Evolutionary conservation across 2,888 invertebrate genomes (phyloP), one percentile per base, ranked within the genome.

Genomic region (Polyommatus iphigenia): DNA sequence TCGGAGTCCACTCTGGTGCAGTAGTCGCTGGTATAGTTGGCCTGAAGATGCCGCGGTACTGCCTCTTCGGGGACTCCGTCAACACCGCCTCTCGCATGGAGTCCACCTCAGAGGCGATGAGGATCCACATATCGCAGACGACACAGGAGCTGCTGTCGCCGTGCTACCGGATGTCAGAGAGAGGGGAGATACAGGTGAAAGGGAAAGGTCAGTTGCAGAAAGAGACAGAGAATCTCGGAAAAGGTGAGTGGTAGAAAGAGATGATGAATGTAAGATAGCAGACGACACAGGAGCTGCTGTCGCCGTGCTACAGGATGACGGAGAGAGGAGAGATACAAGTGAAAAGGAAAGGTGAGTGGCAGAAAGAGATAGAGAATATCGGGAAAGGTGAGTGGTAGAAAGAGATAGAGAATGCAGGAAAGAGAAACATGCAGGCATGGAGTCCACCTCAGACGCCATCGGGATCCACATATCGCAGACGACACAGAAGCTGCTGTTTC

Each of bases 11-110:
- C 88, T 97, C 98, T 0, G 98, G 98, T 0, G 97, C 98, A 0
- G 98, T 98, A 0, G 98, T 98, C 0, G 98, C 98, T 0, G 99
- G 99, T 0, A 98, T 99, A 57, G 98, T 99, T 0, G 99, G 99
- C 0, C 91, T 98, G 8, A 99, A 98, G 92, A 98, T 99, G 98
- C 98, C 98, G 0, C 92, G 96, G 59, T 97, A 97, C 89, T 98
- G 98, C 84, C 94, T 98, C 0, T 98, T 98, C 85, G 98, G 98
- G 0, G 98, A 98, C 86, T 97, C 98, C 0, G 98, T 98, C 0
- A 98, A 98, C 86, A 98, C 98, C 0, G 98, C 98, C 0, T 98
- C 98, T 0, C 94, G 98, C 54, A 98, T 99, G 98, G 99, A 99
- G 87, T 98, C 98, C 0, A 98, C 98, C 0, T 97, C 98, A 80